A percentile compares a stretch with the other conserved stretches of the same genome.
phyloP scores from a whole-genome alignment of 1,140 invertebrate genomes.

The Ceratosolen solmsi region DNA sequence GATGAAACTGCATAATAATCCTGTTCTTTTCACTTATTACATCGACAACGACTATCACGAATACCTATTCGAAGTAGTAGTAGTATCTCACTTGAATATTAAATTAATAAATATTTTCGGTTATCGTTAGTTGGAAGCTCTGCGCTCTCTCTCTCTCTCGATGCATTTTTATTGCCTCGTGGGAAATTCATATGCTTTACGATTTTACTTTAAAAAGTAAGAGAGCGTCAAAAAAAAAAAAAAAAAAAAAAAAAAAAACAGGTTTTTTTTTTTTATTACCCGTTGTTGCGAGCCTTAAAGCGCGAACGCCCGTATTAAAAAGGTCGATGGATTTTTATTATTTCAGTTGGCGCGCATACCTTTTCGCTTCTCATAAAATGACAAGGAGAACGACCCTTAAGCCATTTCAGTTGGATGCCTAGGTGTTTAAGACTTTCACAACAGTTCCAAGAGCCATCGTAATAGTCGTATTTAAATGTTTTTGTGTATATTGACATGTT shows the following conservation, averaged over 20 bases:
- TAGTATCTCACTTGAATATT: no score
- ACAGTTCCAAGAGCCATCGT: not conserved
- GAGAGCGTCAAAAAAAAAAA: not conserved
- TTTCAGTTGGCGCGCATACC: constrained; percentile 15
- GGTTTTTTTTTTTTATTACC: constrained; percentile 30
- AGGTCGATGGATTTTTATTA: constrained; percentile 45
- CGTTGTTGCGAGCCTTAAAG: constrained; percentile 17
- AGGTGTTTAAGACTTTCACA: constrained; percentile 48
- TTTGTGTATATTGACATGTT: not conserved
- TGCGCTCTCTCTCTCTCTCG: no score
- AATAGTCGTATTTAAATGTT: not conserved
- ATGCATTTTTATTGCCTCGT: constrained; percentile 7
- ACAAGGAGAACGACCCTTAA: constrained; percentile 23
- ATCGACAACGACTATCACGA: no score
- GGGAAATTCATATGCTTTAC: constrained; percentile 34
- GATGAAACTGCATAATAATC: no score
- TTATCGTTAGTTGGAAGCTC: no score
- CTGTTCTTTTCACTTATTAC: no score
- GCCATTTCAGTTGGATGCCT: constrained; percentile 39
- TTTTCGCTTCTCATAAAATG: constrained; percentile 37
- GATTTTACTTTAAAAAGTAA: constrained; percentile 32
- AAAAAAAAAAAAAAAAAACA: no score
- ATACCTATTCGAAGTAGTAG: no score
- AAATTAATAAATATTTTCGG: no score
- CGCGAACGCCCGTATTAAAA: constrained; percentile 19